Evolutionary conservation across 2,113 vertebrate genomes (phyloP).

Genomic region (Sander vitreus): DNA sequence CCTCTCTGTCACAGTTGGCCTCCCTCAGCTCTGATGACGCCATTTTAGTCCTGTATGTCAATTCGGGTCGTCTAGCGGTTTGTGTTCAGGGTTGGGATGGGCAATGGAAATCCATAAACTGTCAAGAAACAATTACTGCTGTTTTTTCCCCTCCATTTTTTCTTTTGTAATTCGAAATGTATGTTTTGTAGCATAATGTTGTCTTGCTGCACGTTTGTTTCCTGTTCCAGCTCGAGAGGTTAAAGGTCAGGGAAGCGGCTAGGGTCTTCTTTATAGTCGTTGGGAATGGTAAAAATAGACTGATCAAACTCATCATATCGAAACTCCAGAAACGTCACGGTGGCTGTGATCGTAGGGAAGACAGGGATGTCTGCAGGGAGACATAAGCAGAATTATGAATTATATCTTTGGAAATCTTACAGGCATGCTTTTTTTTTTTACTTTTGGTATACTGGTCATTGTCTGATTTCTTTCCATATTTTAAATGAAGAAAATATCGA

Average conservation of each 20-base stretch:
- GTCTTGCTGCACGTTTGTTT: neutral
- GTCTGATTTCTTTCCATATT: neutral
- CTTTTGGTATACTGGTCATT: neutral
- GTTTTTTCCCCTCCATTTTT: neutral
- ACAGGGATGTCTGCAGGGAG: slow-evolving; percentile 92
- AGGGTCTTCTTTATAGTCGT: slow-evolving; percentile 97
- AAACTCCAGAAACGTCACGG: slow-evolving; percentile 99
- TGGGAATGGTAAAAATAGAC: slow-evolving; percentile 94
- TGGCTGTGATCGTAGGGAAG: slow-evolving; percentile 99
- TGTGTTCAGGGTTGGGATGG: neutral
- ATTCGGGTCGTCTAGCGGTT: neutral
- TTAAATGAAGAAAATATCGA: neutral
- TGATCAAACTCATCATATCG: slow-evolving; percentile 93
- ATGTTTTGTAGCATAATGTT: slow-evolving; percentile 11
- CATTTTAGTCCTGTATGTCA: neutral
- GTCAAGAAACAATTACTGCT: neutral
- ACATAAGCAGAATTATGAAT: neutral
- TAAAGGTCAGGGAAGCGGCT: slow-evolving; percentile 98
- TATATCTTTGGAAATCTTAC: neutral
- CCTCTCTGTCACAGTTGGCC: neutral
- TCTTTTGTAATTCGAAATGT: slow-evolving; percentile 6
- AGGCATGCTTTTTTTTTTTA: neutral
- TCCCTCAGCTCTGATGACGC: neutral
- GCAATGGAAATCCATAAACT: neutral
- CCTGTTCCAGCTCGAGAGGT: slow-evolving; percentile 22